Base-by-base conservation (phyloP, 37 sponge, comb jelly and placozoan species). In the Chondrosia reniformis region DNA sequence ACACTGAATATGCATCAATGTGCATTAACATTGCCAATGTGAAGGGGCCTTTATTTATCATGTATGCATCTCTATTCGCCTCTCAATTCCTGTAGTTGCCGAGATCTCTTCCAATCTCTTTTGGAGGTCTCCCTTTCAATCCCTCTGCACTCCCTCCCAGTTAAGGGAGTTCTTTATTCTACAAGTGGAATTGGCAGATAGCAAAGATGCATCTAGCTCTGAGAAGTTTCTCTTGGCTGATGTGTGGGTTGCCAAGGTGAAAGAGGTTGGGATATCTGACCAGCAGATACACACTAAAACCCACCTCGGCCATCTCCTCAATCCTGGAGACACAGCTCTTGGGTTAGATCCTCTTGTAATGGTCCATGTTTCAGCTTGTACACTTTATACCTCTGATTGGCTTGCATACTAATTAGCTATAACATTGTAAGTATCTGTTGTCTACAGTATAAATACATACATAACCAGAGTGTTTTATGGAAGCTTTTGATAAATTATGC, bases 271-370 rank as follows among this genome's bases (percentile, higher is more conserved):
- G 22, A 28, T 33, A 22, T 55, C 37, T 13, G 96, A 95, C 37
- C 46, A 69, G 15, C 94, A 93, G 84, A 55, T 86, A 0, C 92
- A 95, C 76, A 80, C 84, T 25, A 75, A 94, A 25, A 90, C 99
- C 4, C 99, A 98, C 81, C 94, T 98, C 21, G 99, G 99, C 21
- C 89, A 90, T 79, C 59, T 98, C 17, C 73, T 98, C 33, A 56
- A 85, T 21, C 83, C 86, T 24, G 99, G 99, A 28, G 99, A 98
- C 79, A 73, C 74, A 4, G 94, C 74, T 0, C 52, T 89, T 55
- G 98, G 98, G 78, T 95, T 34, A 46, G 81, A 24, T 19, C 7
- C n/a, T 13, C 6, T 13, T 13, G n/a, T 13, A 13, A 19, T 7
- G n/a, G 28, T 59, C 28, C 22, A 19, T 59, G 17, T 7, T 5